Conservation (phyloP, 2,888 invertebrate genomes). For the Apotomis turbidana region DNA sequence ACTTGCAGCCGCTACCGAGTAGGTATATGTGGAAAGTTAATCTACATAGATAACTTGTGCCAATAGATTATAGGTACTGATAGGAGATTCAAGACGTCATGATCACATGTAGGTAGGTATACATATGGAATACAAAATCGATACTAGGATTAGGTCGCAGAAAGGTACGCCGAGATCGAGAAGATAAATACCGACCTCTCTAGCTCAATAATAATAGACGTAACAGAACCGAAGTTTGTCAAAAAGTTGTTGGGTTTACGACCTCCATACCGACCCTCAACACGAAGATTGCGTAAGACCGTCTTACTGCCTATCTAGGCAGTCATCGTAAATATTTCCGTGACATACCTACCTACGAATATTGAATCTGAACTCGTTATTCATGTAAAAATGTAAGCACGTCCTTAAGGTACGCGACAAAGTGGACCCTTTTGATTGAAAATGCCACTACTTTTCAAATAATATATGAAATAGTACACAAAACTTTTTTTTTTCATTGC, state of each 20-base stretch:
- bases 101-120: background rate
- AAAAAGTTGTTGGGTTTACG: slow-evolving; percentile 25
- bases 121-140: too few species aligned
- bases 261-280: slow-evolving; percentile 8
- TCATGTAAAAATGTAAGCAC: too few species aligned
- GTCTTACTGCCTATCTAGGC: too few species aligned
- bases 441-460: too few species aligned
- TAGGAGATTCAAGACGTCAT: background rate
- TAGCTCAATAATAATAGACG: background rate
- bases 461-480: too few species aligned
- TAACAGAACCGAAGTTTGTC: slow-evolving; percentile 4
- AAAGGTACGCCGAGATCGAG: background rate
- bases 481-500: too few species aligned
- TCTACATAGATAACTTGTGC: slow-evolving; percentile 9
- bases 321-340: too few species aligned
- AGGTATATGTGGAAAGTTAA: slow-evolving; percentile 2
- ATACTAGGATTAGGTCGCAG: too few species aligned
- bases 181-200: slow-evolving; percentile 2
- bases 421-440: too few species aligned
- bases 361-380: too few species aligned
- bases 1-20: background rate
- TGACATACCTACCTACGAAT: too few species aligned
- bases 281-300: slow-evolving; percentile 11
- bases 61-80: background rate
- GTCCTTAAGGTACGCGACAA: too few species aligned